Percentiles rank a stretch among this genome's conserved stretches.
Conservation (phyloP, 2,797 vertebrate species). For the Pipistrellus kuhlii region DNA sequence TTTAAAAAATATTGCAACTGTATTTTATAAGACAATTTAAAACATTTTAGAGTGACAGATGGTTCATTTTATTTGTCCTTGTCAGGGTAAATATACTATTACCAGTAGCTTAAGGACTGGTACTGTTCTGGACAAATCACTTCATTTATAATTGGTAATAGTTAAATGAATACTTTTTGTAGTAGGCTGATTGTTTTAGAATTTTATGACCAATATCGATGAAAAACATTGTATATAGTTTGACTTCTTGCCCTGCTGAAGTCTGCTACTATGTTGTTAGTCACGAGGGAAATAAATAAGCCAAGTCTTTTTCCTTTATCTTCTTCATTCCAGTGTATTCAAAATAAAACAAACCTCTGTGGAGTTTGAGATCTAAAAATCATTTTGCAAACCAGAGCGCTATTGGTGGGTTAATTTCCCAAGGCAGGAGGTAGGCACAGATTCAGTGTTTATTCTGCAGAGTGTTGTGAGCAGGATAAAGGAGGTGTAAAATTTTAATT, state of each 20-base stretch:
- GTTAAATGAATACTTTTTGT: slow-evolving; percentile 22
- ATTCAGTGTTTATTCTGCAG: slow-evolving; percentile 42
- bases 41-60: neutral
- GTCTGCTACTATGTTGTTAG: slow-evolving; percentile 29
- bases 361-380: neutral
- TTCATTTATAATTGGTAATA: slow-evolving; percentile 44
- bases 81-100: neutral
- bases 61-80: slow-evolving; percentile 49
- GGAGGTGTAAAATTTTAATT: slow-evolving; percentile 22
- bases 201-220: slow-evolving; percentile 52
- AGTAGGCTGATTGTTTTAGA: slow-evolving; percentile 44
- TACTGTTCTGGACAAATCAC: neutral
- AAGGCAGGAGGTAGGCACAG: slow-evolving; percentile 19
- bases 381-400: slow-evolving; percentile 23
- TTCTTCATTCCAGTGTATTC: neutral
- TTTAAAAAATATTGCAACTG: neutral
- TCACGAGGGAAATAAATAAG: slow-evolving; percentile 23
- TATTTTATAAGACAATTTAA: slow-evolving; percentile 41
- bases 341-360: slow-evolving; percentile 42
- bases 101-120: neutral
- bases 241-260: slow-evolving; percentile 10
- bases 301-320: neutral
- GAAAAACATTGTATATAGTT: slow-evolving; percentile 45
- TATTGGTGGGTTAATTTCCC: slow-evolving; percentile 47
- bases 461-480: slow-evolving; percentile 41